These are phyloP conservation scores for Megatriorchis doriae DNA, from an alignment of 2,113 vertebrate genomes.

Conservation along the genomic window DNA sequence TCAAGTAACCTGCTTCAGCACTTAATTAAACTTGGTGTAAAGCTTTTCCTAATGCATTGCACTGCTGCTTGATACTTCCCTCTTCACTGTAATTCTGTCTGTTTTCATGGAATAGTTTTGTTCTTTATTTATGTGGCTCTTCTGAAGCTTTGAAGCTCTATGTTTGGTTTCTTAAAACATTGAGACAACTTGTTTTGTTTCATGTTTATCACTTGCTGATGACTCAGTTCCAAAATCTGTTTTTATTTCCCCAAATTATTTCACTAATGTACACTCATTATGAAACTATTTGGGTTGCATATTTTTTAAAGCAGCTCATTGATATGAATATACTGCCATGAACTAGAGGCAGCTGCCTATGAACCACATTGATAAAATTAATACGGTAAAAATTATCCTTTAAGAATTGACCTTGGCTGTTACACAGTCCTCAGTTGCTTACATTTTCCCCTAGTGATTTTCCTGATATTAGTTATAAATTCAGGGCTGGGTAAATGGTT, in stretches of 20 bases:
- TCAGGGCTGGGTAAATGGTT: slow-evolving; percentile 23
- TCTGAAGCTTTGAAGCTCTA: neutral
- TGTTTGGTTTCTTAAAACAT: neutral
- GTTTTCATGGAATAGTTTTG: neutral
- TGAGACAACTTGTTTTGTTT: neutral
- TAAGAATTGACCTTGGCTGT: slow-evolving; percentile 20
- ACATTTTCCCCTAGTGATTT: slow-evolving; percentile 10
- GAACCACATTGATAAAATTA: slow-evolving; percentile 15
- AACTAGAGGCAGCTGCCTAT: neutral
- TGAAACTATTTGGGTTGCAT: neutral
- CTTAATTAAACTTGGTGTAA: neutral
- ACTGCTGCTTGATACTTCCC: neutral
- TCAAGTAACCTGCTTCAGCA: neutral
- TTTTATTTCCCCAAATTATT: neutral
- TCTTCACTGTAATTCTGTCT: neutral
- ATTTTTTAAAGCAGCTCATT: slow-evolving; percentile 13
- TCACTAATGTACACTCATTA: neutral
- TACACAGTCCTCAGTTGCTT: neutral
- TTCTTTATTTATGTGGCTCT: neutral
- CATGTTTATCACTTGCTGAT: neutral
- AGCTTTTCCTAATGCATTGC: neutral
- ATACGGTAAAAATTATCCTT: neutral
- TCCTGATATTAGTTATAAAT: slow-evolving; percentile 24
- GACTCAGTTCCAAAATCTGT: neutral
- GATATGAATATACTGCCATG: neutral